Conservation (phyloP, 2,888 invertebrate genomes). For the Napeogenes inachia region DNA sequence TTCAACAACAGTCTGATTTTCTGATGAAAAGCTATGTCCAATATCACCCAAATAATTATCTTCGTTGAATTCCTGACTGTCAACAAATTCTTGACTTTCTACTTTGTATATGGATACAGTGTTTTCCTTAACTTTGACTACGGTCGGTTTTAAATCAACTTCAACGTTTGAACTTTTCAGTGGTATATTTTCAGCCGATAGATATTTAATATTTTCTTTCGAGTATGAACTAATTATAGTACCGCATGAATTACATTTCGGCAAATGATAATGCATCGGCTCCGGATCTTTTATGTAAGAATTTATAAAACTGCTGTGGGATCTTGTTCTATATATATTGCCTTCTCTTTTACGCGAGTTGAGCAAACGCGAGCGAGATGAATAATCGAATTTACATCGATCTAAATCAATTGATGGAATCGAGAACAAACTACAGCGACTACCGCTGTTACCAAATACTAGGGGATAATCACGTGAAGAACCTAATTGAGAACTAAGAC, state of each 20-base stretch:
- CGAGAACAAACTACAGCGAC: conserved; percentile 58
- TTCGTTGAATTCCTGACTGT: conserved; percentile 68
- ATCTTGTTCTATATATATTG: conserved; percentile 57
- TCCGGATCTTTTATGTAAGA: conserved; percentile 57
- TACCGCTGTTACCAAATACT: conserved; percentile 43
- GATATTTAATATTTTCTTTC: conserved; percentile 36
- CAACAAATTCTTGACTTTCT: conserved; percentile 51
- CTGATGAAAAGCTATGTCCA: conserved; percentile 53
- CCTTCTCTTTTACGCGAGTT: conserved; percentile 34
- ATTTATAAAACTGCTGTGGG: conserved; percentile 65
- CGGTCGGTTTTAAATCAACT: conserved; percentile 27
- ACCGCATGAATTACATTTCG: conserved; percentile 56
- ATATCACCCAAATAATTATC: conserved; percentile 63
- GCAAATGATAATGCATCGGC: conserved; percentile 66
- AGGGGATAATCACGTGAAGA: conserved; percentile 32
- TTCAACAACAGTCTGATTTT: conserved; percentile 53
- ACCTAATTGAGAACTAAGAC: conserved; percentile 43
- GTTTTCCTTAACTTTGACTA: conserved; percentile 48
- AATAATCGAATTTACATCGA: conserved; percentile 47
- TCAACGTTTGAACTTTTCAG: conserved; percentile 45
- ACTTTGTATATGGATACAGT: conserved; percentile 46
- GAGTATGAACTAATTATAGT: conserved; percentile 45
- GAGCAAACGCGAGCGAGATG: conserved; percentile 42
- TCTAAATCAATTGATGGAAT: conserved; percentile 67
- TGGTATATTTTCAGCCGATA: conserved; percentile 55